Base-by-base conservation (phyloP, 2,888 invertebrate genomes). In the Aphodius granarius region DNA sequence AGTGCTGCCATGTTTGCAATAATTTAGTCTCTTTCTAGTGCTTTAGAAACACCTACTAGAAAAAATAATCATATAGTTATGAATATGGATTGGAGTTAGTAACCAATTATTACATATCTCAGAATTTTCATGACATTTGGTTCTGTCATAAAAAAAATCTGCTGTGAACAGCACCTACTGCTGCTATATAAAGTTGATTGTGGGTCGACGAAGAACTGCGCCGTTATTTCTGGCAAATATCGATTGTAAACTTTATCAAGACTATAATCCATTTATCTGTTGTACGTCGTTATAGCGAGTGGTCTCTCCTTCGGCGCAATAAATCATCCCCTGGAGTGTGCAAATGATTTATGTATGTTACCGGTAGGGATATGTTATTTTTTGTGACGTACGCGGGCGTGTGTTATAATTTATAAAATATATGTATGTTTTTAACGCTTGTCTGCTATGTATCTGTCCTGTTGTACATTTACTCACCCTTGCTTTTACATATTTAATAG, bases 201-300 rank as follows among this genome's bases (percentile, higher is more conserved):
- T 43, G 43, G 43, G 1, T 6, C 43, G 13, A 43, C 2, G 43
- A 43, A 9, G 43, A 1, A 13, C 43, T 43, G 43, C 43, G 43
- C 43, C 43, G 43, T 6, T 9, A 43, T 43, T 43, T 43, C 43
- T 43, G 43, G 43, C 43, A 43, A 43, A 43, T 43, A 43, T 43
- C 43, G 66, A 66, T n/a, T 21, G 68, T 22, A n/a, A 68, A 68
- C 68, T 68, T 68, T 68, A 68, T 68, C 68, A 68, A 68, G 68
- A 68, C 68, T 22, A 68, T 68, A 68, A 68, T 68, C 68, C 68
- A 68, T 68, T 68, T 68, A 68, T 68, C 68, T 68, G 68, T 68
- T 68, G 68, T 68, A 68, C 68, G 68, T 68, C 68, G 68, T 68
- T 68, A 68, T 20, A 19, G 68, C 15, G 18, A 66, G 20, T n/a